Evolutionary conservation across 2,113 vertebrate species (phyloP).

Genomic region (Rhinoderma darwinii): DNA sequence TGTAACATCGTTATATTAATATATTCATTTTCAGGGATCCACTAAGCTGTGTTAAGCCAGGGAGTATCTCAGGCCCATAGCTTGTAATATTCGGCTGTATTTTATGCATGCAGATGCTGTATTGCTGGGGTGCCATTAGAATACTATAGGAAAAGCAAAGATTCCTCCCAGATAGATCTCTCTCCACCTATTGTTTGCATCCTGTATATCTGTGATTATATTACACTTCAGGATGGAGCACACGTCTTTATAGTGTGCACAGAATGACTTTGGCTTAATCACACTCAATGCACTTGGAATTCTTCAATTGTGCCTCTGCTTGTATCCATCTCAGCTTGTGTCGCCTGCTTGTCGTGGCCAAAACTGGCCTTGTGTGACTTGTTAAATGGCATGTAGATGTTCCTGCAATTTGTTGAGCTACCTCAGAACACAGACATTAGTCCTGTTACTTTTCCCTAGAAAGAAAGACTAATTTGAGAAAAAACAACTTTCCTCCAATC

Average conservation of each 20-base stretch:
- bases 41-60: conserved; percentile 12
- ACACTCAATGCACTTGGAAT: not conserved
- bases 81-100: not conserved
- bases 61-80: not conserved
- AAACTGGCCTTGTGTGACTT: conserved; percentile 26
- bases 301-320: not conserved
- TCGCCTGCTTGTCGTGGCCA: not conserved
- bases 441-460: conserved; percentile 32
- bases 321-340: not conserved
- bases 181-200: not conserved
- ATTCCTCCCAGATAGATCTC: not conserved
- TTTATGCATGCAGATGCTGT: not conserved
- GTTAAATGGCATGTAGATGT: conserved; percentile 3
- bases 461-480: conserved; percentile 35
- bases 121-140: not conserved
- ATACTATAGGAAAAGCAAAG: not conserved
- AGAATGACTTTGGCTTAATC: not conserved
- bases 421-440: not conserved
- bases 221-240: not conserved
- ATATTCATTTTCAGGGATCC: conserved; percentile 34
- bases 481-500: conserved; percentile 18
- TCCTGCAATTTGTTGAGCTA: not conserved
- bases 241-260: not conserved
- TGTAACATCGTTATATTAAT: not conserved
- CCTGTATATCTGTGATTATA: not conserved